Base-by-base conservation (phyloP, 2,797 vertebrate genomes). In the Rachycentron canadum region DNA sequence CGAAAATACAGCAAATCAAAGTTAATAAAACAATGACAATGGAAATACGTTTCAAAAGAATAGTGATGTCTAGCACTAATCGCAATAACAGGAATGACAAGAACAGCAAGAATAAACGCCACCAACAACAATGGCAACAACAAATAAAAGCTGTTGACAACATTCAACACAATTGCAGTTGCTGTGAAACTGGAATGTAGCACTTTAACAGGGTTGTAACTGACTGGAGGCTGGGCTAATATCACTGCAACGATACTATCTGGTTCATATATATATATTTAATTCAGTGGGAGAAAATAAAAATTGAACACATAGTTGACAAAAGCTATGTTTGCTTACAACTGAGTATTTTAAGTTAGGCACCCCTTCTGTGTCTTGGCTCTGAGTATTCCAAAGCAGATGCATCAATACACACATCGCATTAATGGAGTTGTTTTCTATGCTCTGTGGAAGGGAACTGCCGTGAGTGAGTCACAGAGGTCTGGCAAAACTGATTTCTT, bases 361-460 rank as follows among this genome's bases (percentile, higher is more conserved):
- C 47, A 52, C n/a, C n/a, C 14, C 34, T 41, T 40, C 50, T 26
- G n/a, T n/a, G 36, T 23, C 43, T 41, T 28, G 12, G 8, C 32
- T 50, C 36, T 30, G 1, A 1, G 16, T n/a, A 16, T 32, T 41
- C 57, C n/a, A 55, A 53, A 61, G 36, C 34, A 12, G 17, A 68
- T 38, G 17, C 30, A 53, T 61, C 43, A 61, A 76, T 61, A 7
- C n/a, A 61, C 30, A 19, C 6, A 21, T 32, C 3, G 14, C 17
- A 30, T 23, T 14, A 9, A 64, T 30, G 11, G 56, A 16, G 32
- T 23, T 49, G 32, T 32, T 62, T 28, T 60, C 32, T 10, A 16
- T n/a, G n/a, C 26, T 45, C 28, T 56, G 56, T 63, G 40, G 57
- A 66, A 32, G 55, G 36, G 9, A 59, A 38, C 14, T 50, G 36